Base-by-base conservation (phyloP, 2,797 vertebrate species). In the Pseudochromis fuscus region DNA sequence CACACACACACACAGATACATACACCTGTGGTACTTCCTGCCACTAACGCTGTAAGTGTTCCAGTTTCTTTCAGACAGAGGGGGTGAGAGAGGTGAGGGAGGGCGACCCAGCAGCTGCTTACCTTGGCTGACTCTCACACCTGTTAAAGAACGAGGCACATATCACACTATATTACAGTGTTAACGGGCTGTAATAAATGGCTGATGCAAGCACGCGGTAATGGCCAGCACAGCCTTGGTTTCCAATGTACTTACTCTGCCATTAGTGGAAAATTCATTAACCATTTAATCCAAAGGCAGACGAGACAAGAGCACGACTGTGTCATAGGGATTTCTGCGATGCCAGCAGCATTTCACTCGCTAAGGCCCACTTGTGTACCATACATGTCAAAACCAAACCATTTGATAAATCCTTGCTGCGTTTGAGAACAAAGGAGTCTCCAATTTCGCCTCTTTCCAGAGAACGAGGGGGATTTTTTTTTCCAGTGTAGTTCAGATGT, bases 91-190 rank as follows among this genome's bases (percentile, higher is more conserved):
- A 85, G 90, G 89, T 89, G 84, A 91, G 76, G 67, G 79, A 58
- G 89, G 79, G 85, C 76, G 61, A 87, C 81, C 82, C 71, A 77
- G 82, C 93, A 94, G 92, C 92, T 94, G 91, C 84, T 91, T 91
- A 90, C 91, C 91, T 92, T 77, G 82, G 79, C 79, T 93, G 91
- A 94, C 91, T 90, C 86, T 64, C 82, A 83, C 91, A 92, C 90
- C 90, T 93, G 92, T 85, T 75, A 79, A 75, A 66, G 72, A 64
- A 19, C 24, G 70, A 81, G 69, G 59, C 80, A 67, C 76, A 80
- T 55, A 75, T 83, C 80, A 61, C 52, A 63, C 58, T 40, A 38
- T 60, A 77, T 80, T 73, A 53, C 56, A 55, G 68, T 15, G 60
- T 77, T 78, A 87, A 88, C 33, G 37, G 24, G 44, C 70, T 33